Base-by-base conservation (phyloP, 92 coral and sea anemone species). In the Parazoanthus darwini region DNA sequence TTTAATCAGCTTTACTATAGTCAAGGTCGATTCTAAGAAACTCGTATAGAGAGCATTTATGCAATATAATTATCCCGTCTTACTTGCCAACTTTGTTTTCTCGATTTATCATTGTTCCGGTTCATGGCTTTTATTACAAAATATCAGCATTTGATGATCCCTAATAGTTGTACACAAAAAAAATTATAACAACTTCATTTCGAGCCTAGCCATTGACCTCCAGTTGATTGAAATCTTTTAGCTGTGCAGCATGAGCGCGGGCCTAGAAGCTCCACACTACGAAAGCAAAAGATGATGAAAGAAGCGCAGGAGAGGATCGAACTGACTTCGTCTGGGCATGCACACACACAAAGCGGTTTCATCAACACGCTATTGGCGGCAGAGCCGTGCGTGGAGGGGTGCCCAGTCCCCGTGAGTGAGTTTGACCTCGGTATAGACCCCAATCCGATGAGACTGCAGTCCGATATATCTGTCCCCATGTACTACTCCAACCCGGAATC, bases 171-270 rank as follows among this genome's bases (percentile, higher is more conserved):
- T 10, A 51, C 58, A 8, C 58, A 1, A 51, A 51, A 23, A 2
- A 3, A 1, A 11, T 68, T n/a, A 14, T 14, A 46, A 74, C 4
- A 15, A 23, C 14, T 54, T 54, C 18, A 13, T 15, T 13, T 54
- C 18, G 4, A 54, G 59, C 2, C 59, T 54, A 54, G 18, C 9
- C 16, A 54, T 13, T 54, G 4, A 54, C 3, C 35, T 70, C 74
- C 36, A n/a, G 2, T 13, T 15, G 8, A 78, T 85, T 78, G 48
- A 74, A 77, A 22, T 58, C 33, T 35, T 74, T 42, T 94, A 97
- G 99, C 99, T 90, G 99, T 97, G 51, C 99, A 97, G 73, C 99
- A 97, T 82, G 99, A 97, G 75, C 99, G 99, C 86, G 99, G 99
- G 88, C 99, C 99, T 42, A 89, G 99, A 81, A 97, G 95, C 92